Evolutionary conservation across 1,140 invertebrate species (phyloP).

Genomic region (Panagrolaimus sp.): DNA sequence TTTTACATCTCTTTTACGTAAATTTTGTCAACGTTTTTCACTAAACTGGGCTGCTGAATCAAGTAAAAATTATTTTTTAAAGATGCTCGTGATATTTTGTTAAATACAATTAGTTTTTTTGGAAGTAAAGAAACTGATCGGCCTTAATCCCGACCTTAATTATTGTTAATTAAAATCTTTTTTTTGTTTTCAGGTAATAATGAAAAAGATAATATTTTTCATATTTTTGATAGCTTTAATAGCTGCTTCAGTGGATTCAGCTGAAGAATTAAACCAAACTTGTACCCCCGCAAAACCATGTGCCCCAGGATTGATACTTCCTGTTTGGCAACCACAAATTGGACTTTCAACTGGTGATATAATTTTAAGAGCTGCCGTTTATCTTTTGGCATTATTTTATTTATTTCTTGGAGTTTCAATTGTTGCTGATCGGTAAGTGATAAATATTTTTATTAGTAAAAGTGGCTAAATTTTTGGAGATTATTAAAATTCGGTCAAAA

Average conservation of each 20-base stretch:
- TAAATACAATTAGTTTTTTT: no score
- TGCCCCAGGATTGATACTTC: conserved; percentile 73
- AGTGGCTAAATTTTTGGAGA: no score
- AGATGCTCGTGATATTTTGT: no score
- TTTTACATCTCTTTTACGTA: no score
- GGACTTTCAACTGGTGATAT: conserved; percentile 67
- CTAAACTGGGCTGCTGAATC: no score
- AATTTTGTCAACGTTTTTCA: no score
- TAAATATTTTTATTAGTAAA: no score
- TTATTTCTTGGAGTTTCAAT: conserved; percentile 64
- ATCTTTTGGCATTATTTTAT: conserved; percentile 62
- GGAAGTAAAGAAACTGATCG: no score
- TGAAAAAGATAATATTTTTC: no score
- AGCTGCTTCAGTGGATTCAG: neutral
- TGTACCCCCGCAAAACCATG: conserved; percentile 61
- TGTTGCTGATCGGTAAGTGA: conserved; percentile 61
- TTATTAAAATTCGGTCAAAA: no score
- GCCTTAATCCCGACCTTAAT: neutral
- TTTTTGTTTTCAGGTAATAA: neutral
- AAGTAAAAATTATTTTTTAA: no score
- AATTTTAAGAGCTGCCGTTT: conserved; percentile 38
- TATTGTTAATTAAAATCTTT: neutral
- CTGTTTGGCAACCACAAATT: conserved; percentile 73
- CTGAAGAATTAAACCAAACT: neutral
- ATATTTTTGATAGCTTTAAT: neutral